A percentile compares a stretch with the other conserved stretches of the same genome.
These are phyloP conservation scores for Cheilosia scutellata DNA, from an alignment of 2,888 invertebrate genomes.

Conservation along the genomic window DNA sequence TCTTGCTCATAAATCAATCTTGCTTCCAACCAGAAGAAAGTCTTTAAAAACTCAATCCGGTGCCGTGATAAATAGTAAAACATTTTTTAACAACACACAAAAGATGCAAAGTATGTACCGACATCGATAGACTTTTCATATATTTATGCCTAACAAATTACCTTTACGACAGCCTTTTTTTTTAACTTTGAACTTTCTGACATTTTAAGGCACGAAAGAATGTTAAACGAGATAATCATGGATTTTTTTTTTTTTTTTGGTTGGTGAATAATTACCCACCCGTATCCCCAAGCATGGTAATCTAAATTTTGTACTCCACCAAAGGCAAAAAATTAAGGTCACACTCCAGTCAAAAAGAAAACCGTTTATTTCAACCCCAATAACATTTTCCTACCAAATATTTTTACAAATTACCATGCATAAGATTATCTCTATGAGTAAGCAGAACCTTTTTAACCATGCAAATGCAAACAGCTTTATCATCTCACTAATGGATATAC, in stretches of 20 bases:
- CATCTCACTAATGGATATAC: slow-evolving; percentile 34
- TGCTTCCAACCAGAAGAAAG: no score
- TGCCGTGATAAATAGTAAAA: no score
- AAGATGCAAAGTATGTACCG: background rate
- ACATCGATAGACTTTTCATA: background rate
- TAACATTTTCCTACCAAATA: background rate
- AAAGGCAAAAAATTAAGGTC: slow-evolving; percentile 15
- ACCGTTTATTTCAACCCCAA: slow-evolving; percentile 6
- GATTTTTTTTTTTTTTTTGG: no score
- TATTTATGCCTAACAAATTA: background rate
- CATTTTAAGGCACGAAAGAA: slow-evolving; percentile 6
- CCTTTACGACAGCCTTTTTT: background rate
- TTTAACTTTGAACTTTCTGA: slow-evolving; percentile 11
- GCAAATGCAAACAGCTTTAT: slow-evolving; percentile 14
- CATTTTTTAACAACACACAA: background rate
- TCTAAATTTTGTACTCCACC: background rate
- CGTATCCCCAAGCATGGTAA: background rate
- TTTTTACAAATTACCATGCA: slow-evolving; percentile 33
- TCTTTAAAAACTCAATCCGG: no score
- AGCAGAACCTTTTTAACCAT: background rate
- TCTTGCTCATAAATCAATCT: no score
- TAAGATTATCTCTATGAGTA: slow-evolving; percentile 16
- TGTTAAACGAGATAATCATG: background rate
- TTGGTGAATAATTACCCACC: background rate
- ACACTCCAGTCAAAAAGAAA: background rate